Percentiles rank a stretch among this genome's conserved stretches.
These are phyloP conservation scores for Bergia puertoricense DNA, from an alignment of 92 coral and sea anemone genomes.

Conservation along the genomic window DNA sequence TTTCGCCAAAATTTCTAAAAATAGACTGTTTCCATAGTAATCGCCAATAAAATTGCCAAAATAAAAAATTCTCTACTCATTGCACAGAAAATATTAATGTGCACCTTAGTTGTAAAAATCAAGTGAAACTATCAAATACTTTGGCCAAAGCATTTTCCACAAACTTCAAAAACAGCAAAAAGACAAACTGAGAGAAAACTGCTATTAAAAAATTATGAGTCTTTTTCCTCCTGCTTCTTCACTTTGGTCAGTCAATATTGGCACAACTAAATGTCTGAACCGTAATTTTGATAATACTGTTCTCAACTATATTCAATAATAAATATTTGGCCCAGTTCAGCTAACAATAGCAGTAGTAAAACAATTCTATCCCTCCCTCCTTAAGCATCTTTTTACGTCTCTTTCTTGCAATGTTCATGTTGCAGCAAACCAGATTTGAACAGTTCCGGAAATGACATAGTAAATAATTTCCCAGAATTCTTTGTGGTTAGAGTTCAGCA, in stretches of 20 bases:
- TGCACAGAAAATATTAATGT: too few relatives aligned
- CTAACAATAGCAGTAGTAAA: not conserved
- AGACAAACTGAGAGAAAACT: not conserved
- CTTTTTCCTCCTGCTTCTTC: not conserved
- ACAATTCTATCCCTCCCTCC: not conserved
- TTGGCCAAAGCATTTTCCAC: not conserved
- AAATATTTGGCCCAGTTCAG: not conserved
- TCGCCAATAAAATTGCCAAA: too few relatives aligned
- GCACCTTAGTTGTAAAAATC: not conserved
- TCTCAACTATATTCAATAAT: not conserved
- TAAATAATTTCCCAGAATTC: too few relatives aligned
- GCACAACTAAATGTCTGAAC: not conserved
- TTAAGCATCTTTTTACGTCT: not conserved
- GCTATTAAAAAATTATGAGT: not conserved
- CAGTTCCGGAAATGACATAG: too few relatives aligned
- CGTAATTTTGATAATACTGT: not conserved
- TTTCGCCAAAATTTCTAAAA: too few relatives aligned
- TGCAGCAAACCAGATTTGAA: too few relatives aligned
- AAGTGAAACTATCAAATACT: constrained; percentile 3
- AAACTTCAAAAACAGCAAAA: not conserved
- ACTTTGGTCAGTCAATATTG: not conserved
- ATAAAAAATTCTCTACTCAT: too few relatives aligned
- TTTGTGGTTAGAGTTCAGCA: too few relatives aligned
- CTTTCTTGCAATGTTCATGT: not conserved
- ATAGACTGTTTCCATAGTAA: too few relatives aligned